Percentiles rank a stretch among this genome's conserved stretches.
These are phyloP conservation scores for Amblyopsis rosae DNA, from an alignment of 2,113 vertebrate genomes.

Conservation along the genomic window DNA sequence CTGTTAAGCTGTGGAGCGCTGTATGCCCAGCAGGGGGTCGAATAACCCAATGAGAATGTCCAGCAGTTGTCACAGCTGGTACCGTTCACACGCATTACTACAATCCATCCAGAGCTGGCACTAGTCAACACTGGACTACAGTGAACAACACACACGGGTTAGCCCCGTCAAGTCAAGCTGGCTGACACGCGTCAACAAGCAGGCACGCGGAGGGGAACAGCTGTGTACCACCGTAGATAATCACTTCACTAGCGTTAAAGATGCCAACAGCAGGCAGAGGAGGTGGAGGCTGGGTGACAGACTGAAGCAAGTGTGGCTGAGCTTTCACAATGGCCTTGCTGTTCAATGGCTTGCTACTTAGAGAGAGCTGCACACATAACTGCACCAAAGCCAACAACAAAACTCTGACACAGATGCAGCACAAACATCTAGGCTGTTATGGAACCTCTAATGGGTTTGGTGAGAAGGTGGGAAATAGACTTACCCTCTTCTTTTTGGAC, in stretches of 20 bases:
- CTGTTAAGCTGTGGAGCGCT: not conserved
- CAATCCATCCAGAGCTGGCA: slow-evolving; percentile 22
- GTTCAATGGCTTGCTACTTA: slow-evolving; percentile 19
- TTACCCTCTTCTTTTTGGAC: slow-evolving; percentile 85
- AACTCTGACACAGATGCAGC: slow-evolving; percentile 1
- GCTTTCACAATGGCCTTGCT: slow-evolving; percentile 32
- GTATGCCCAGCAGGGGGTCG: slow-evolving; percentile 26
- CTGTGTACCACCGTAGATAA: slow-evolving; percentile 32
- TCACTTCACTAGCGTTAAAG: slow-evolving; percentile 17
- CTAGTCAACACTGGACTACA: slow-evolving; percentile 22
- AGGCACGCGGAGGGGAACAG: slow-evolving; percentile 42
- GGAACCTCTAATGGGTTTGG: not conserved
- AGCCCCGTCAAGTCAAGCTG: not conserved
- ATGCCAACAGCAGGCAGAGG: slow-evolving; percentile 22
- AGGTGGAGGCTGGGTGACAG: slow-evolving; percentile 40
- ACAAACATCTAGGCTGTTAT: not conserved
- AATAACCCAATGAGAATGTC: slow-evolving; percentile 38
- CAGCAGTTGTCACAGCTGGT: slow-evolving; percentile 25
- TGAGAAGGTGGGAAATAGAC: slow-evolving; percentile 16
- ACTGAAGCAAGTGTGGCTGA: slow-evolving; percentile 46
- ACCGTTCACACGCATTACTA: too few relatives aligned
- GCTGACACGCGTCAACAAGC: not conserved
- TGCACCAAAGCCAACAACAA: not conserved
- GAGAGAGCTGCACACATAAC: not conserved
- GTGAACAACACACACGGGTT: slow-evolving; percentile 1